Evolutionary conservation across 2,888 invertebrate species (phyloP), one percentile per base, ranked within the genome.

Genomic region (Euspilapteryx auroguttella): DNA sequence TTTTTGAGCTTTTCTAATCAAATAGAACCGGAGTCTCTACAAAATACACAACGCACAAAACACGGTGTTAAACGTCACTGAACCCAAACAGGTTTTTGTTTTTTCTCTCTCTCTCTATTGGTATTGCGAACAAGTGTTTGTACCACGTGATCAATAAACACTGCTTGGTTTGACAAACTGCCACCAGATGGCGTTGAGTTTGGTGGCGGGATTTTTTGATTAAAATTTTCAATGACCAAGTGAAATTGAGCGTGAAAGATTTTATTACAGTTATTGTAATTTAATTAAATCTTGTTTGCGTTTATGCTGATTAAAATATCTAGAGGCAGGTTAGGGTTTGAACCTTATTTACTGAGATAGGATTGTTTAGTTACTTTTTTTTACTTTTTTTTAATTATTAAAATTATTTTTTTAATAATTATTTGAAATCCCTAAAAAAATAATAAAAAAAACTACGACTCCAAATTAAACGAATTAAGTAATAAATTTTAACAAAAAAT

Each of bases 51-150:
- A 56, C 50, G 47, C 58, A 61, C 52, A 66, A 62, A 68, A 66
- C 65, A 64, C 68, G 40, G 38, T 40, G 40, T n/a, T n/a, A 52
- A 49, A 65, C 68, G 69, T 68, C 71, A 73, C 47, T 48, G 44
- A 37, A 55, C 53, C 52, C n/a, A 61, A 63, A 65, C 65, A 57
- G 66, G 68, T 68, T 69, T 30, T 55, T 47, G 45, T 48, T 56
- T 57, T 62, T 55, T 61, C 52, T 47, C 33, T 35, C 29, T 21
- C 46, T n/a, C n/a, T n/a, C n/a, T n/a, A n/a, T n/a, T n/a, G n/a
- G n/a, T n/a, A n/a, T n/a, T n/a, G 45, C 40, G 49, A 41, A 31
- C 31, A 17, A 30, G 31, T 33, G 23, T 24, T 28, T 36, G 34
- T 37, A 52, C 57, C 57, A 57, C 58, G 61, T 62, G 62, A 63